A percentile compares a stretch with the other conserved stretches of the same genome.
Evolutionary conservation across 2,888 invertebrate genomes (phyloP).

Genomic region (Buathra laborator): DNA sequence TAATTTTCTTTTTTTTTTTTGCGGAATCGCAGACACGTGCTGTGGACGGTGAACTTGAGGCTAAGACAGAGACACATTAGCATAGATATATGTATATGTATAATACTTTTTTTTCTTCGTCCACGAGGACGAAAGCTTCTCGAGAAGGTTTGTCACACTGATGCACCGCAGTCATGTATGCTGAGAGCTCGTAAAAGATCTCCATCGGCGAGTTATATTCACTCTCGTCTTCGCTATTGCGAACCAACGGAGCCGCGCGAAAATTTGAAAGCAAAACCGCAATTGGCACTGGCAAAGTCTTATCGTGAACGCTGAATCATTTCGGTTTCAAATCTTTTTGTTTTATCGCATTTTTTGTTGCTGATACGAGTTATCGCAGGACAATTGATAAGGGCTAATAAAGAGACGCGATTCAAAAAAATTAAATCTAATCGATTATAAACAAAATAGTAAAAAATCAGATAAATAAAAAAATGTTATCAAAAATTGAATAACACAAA

Average conservation of each 20-base stretch:
- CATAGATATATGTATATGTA: not conserved
- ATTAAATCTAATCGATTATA: not conserved
- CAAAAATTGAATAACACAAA: no score
- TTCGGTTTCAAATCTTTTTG: not conserved
- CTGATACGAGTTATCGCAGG: not conserved
- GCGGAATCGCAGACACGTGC: not conserved
- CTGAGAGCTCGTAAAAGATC: conserved; percentile 64
- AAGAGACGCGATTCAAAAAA: not conserved
- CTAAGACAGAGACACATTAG: conserved; percentile 17
- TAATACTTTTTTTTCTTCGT: not conserved
- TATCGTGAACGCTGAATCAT: conserved; percentile 48
- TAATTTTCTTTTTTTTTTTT: conserved; percentile 40
- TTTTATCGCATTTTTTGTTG: not conserved
- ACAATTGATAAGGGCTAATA: not conserved
- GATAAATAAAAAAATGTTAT: no score
- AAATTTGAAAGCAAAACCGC: conserved; percentile 17
- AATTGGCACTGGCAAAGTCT: conserved; percentile 64
- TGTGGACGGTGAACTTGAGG: conserved; percentile 58
- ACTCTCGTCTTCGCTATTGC: conserved; percentile 48
- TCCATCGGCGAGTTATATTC: conserved; percentile 37
- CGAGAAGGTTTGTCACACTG: conserved; percentile 69
- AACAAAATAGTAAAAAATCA: no score
- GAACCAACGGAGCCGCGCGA: conserved; percentile 35
- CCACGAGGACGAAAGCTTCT: conserved; percentile 45
- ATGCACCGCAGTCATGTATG: conserved; percentile 68